Evolutionary conservation across 2,113 vertebrate genomes (phyloP).

Genomic region (Sturnira hondurensis): DNA sequence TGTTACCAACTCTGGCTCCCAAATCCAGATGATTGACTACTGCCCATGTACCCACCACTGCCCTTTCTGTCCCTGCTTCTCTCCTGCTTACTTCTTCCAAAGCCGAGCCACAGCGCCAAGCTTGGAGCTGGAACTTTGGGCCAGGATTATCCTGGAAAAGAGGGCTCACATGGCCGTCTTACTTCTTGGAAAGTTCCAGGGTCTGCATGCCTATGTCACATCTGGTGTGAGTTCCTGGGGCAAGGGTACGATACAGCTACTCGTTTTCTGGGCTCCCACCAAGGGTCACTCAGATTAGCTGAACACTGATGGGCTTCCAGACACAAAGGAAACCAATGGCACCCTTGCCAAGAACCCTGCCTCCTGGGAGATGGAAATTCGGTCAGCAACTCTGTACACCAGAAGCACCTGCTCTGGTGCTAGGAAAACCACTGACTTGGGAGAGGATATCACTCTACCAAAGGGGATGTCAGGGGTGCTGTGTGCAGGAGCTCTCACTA

Average conservation of each 20-base stretch:
- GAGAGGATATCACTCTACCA: neutral
- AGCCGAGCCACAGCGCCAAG: neutral
- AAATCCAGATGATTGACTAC: neutral
- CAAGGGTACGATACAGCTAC: neutral
- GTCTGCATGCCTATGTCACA: neutral
- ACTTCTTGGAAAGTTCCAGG: neutral
- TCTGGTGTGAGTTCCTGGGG: neutral
- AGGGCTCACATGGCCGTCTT: neutral
- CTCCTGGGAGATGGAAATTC: neutral
- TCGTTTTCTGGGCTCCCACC: neutral
- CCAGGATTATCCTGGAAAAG: neutral
- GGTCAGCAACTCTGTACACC: neutral
- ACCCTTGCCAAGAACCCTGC: neutral
- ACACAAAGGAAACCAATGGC: conserved; percentile 18
- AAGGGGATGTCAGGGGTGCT: neutral
- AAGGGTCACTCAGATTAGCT: neutral
- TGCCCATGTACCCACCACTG: neutral
- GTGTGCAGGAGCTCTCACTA: neutral
- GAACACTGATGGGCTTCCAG: neutral
- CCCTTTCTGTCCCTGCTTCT: neutral
- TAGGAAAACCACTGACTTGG: neutral
- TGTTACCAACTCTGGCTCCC: neutral
- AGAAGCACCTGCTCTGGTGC: neutral
- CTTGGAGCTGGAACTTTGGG: neutral
- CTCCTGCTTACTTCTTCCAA: conserved; percentile 6